Conservation (phyloP, 2,888 invertebrate species). For the Apocheima hispidaria region DNA sequence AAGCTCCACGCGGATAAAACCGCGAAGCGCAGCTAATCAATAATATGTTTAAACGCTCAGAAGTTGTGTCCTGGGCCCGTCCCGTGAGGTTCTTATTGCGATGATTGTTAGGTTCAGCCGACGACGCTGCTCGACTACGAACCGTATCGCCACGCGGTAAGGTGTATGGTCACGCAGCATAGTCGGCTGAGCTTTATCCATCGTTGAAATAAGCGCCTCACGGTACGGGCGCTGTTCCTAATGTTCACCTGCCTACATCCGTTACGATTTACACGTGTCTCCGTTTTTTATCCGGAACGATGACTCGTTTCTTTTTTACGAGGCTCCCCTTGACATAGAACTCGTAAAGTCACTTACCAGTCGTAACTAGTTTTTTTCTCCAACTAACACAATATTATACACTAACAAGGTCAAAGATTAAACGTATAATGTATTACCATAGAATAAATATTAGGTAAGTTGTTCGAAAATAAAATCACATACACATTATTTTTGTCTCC, state of each 20-base stretch:
- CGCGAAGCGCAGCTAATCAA: too few species aligned
- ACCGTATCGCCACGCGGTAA: too few species aligned
- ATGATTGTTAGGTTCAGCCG: too few species aligned
- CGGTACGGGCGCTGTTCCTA: too few species aligned
- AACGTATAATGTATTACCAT: neutral
- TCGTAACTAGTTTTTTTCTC: constrained; percentile 18
- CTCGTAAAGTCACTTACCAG: constrained; percentile 2
- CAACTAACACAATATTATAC: neutral
- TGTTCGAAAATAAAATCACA: neutral
- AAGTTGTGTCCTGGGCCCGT: too few species aligned
- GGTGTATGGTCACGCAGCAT: too few species aligned
- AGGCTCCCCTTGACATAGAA: constrained; percentile 6
- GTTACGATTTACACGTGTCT: constrained; percentile 9
- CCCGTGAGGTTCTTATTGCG: too few species aligned
- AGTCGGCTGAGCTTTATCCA: too few species aligned
- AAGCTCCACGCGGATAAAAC: too few species aligned
- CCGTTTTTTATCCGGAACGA: constrained; percentile 8
- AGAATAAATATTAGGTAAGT: neutral
- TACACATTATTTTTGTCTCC: neutral
- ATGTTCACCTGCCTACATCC: constrained; percentile 5
- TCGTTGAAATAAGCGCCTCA: too few species aligned
- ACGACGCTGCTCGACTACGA: too few species aligned
- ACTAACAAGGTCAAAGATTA: constrained; percentile 1
- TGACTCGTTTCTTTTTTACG: neutral
- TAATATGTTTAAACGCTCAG: too few species aligned